Percentiles rank a stretch among this genome's conserved stretches.
These are phyloP conservation scores for Acanthurus tractus DNA, from an alignment of 2,797 vertebrate species.

Conservation along the genomic window DNA sequence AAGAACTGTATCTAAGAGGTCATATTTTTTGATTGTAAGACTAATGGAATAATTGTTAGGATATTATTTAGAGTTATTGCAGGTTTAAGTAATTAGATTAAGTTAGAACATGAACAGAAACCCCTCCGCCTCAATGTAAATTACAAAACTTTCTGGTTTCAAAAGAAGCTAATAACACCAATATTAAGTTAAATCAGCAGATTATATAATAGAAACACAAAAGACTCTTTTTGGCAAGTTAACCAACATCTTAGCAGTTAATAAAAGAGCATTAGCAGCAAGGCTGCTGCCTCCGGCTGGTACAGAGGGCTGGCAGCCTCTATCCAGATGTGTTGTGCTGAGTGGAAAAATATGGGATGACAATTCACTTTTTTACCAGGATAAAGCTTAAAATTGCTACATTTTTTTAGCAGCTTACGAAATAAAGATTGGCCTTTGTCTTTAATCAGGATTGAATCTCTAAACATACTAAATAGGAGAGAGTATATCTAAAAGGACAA, in stretches of 20 bases:
- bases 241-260: neutral
- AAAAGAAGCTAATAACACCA: neutral
- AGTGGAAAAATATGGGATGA: conserved; percentile 3
- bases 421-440: neutral
- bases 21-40: no score
- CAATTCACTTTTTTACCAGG: neutral
- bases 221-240: neutral
- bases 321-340: conserved; percentile 13
- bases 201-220: neutral
- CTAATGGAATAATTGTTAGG: no score
- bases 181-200: neutral
- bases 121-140: neutral
- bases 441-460: neutral
- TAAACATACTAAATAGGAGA: neutral
- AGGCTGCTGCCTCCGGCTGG: neutral
- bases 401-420: neutral
- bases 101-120: neutral
- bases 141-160: neutral
- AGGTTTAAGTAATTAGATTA: neutral
- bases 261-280: neutral
- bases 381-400: neutral
- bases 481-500: neutral
- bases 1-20: no score
- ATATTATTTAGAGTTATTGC: neutral
- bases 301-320: conserved; percentile 4